These are phyloP conservation scores for Allenopithecus nigroviridis DNA, from an alignment of 2,797 vertebrate species.

Conservation along the genomic window DNA sequence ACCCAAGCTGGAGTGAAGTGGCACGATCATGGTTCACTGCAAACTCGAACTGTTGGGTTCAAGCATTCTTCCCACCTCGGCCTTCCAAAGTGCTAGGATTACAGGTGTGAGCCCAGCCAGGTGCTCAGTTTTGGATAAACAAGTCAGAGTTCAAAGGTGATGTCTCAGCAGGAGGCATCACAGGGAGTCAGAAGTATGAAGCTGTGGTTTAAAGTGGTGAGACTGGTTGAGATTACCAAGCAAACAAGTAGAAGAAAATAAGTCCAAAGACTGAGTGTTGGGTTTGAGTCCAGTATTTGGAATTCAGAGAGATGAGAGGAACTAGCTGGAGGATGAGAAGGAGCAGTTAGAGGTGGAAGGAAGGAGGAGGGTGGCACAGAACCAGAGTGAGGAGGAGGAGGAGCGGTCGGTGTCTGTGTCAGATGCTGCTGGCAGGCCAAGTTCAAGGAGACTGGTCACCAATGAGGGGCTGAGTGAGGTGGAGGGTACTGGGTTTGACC, in stretches of 20 bases:
- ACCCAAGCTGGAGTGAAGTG: neutral
- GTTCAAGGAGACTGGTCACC: accelerated
- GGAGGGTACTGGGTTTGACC: neutral
- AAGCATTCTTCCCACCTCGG: neutral
- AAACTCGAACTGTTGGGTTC: neutral
- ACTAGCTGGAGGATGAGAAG: neutral
- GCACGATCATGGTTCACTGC: no score
- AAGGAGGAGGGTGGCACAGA: neutral
- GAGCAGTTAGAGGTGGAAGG: neutral
- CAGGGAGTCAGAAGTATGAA: neutral
- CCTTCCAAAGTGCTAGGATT: neutral
- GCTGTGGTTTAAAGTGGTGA: neutral
- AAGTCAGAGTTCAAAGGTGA: neutral
- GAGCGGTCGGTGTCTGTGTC: neutral
- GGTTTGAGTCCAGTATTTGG: neutral
- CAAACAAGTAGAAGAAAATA: neutral
- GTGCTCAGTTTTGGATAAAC: neutral
- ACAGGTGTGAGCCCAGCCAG: neutral
- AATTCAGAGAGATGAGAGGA: neutral
- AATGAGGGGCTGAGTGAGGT: neutral
- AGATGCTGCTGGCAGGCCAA: neutral
- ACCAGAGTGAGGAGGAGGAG: neutral
- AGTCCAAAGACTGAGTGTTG: neutral
- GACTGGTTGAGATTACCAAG: neutral
- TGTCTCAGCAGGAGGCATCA: neutral